These are phyloP conservation scores for Agrilus cyanescens DNA, from an alignment of 2,888 invertebrate genomes.

Conservation along the genomic window DNA sequence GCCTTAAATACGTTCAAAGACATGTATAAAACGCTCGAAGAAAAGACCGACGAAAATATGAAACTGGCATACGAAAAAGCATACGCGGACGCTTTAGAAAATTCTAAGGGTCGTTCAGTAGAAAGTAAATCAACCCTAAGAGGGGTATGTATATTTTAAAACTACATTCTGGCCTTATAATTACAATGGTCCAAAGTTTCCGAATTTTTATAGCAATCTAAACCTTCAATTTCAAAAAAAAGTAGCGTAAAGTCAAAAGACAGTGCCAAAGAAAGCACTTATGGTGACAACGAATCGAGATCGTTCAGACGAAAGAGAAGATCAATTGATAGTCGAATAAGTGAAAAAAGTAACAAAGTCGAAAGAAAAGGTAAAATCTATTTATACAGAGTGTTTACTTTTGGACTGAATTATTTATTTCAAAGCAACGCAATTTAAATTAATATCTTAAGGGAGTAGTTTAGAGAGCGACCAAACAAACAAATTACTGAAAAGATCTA, in stretches of 20 bases:
- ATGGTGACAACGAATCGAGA: constrained; percentile 1
- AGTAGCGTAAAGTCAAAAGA: constrained; percentile 4
- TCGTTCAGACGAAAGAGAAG: background rate
- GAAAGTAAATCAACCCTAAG: constrained; percentile 3
- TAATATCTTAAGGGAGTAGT: no score
- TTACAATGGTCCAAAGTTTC: no score
- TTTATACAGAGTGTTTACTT: no score
- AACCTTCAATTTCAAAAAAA: no score
- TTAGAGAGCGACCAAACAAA: background rate
- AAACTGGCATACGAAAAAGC: constrained; percentile 9
- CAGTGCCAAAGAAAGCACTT: constrained; percentile 1
- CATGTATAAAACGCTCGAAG: constrained; percentile 22
- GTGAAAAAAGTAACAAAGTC: no score
- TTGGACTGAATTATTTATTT: no score
- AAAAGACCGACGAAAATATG: constrained; percentile 14
- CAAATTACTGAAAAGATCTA: constrained; percentile 6
- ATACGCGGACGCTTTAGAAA: constrained; percentile 5
- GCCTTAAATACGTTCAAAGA: constrained; percentile 30
- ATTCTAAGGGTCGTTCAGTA: background rate
- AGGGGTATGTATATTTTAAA: background rate
- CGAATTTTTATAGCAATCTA: no score
- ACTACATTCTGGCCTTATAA: no score
- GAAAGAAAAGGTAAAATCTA: no score
- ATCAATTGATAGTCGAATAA: no score
- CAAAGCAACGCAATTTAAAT: no score